Base-by-base conservation (phyloP, 2,113 vertebrate species). In the Pluvialis apricaria region DNA sequence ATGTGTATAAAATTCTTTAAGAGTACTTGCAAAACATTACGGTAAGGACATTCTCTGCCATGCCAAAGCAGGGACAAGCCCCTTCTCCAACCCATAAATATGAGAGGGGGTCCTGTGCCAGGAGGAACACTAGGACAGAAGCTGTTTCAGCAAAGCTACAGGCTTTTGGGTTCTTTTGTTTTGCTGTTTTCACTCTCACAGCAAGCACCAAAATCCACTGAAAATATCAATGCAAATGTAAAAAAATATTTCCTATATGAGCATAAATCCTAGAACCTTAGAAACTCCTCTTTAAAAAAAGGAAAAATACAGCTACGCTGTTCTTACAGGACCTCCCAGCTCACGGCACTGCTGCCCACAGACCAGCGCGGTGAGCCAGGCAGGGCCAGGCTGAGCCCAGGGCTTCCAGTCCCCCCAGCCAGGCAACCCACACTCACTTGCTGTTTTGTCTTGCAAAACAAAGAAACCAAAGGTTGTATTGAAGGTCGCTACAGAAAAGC, bases 361-460 rank as follows among this genome's bases (percentile, higher is more conserved):
- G 20, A 5, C 51, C 1, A 0, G 55, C 34, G 10, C 0, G 0
- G 9, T 5, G 6, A 14, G 2, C 0, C 5, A 20, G 28, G 55
- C 28, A 36, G 34, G 38, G 15, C 54, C 2, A 2, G 73, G n/a
- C n/a, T 40, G 4, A 29, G 42, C 34, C 34, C 40, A 5, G 45
- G 36, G 36, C 36, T 29, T 38, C 24, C 66, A 19, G 19, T 26
- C 4, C 22, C 34, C 21, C 25, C 38, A 25, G 19, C 16, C 57
- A 47, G 29, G 16, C 10, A 21, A 65, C 8, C n/a, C 42, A 52
- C 3, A 0, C 14, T 40, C 5, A 0, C 11, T 32, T 16, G 13
- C 5, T 38, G 5, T 3, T n/a, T 18, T 13, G 14, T 34, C 58
- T 31, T 19, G 13, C 19, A 32, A 73, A 60, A 52, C 21, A 44